Percentiles rank a stretch among this genome's conserved stretches.
Conservation (phyloP, 92 coral and sea anemone genomes). For the Porites cylindrica region DNA sequence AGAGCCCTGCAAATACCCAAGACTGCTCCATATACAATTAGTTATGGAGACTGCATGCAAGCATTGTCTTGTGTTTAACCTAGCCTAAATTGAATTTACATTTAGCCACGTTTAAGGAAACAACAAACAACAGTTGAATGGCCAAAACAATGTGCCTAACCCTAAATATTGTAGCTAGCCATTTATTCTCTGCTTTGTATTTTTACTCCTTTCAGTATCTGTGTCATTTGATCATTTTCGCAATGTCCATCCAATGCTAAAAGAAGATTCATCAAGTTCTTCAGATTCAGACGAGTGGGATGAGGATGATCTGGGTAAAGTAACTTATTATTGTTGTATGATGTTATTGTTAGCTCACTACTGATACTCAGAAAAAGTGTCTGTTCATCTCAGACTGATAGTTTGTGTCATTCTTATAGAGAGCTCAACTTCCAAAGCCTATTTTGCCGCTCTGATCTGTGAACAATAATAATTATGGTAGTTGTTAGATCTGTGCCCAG, state of each 20-base stretch:
- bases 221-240: conserved; percentile 93
- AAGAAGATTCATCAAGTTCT: conserved; percentile 83
- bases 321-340: not conserved
- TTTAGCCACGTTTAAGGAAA: too few species aligned
- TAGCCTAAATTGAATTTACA: too few species aligned
- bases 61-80: too few species aligned
- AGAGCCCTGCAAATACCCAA: too few species aligned
- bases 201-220: conserved; percentile 67
- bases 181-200: not conserved
- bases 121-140: too few species aligned
- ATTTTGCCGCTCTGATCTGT: too few species aligned
- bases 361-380: not conserved
- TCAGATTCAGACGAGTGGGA: conserved; percentile 81
- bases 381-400: not conserved
- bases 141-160: not conserved
- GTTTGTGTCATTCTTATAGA: too few species aligned
- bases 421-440: too few species aligned
- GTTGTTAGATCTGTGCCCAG: too few species aligned
- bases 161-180: not conserved
- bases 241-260: conserved; percentile 81
- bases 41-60: too few species aligned
- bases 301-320: conserved; percentile 68
- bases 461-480: too few species aligned
- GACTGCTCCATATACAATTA: too few species aligned
- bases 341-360: not conserved